Evolutionary conservation across 2,797 vertebrate species (phyloP).

Genomic region (Girardinus metallicus): DNA sequence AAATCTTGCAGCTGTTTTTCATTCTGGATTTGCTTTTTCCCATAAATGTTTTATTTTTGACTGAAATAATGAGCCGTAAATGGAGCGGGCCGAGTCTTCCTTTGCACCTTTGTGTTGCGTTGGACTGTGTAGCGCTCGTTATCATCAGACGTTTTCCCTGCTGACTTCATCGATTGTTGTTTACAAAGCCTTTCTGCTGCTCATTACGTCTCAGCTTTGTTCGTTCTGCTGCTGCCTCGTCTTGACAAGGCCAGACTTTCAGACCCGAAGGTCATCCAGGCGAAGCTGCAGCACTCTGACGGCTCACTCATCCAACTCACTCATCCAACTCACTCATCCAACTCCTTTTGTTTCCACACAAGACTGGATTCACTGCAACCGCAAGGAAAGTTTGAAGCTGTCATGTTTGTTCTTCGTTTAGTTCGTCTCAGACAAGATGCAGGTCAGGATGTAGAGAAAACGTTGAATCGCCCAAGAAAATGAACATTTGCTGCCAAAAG

Average conservation of each 20-base stretch:
- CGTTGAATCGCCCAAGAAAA: not conserved
- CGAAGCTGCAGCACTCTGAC: not conserved
- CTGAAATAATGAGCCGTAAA: not conserved
- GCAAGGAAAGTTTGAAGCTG: not conserved
- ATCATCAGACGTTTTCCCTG: not conserved
- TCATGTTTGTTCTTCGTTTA: not conserved
- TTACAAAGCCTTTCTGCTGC: constrained; percentile 37
- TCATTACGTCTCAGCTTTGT: constrained; percentile 37
- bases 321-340: not conserved
- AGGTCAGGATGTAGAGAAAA: not conserved
- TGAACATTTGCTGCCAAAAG: not conserved
- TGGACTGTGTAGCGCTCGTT: constrained; percentile 27
- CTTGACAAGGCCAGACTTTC: constrained; percentile 25
- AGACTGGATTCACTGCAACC: not conserved
- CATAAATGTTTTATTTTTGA: not conserved
- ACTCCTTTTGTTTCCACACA: not conserved
- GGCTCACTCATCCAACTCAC: constrained; percentile 3
- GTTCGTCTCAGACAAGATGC: not conserved
- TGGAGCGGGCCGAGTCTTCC: not conserved
- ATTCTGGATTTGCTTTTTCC: not conserved
- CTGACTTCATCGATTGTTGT: constrained; percentile 26
- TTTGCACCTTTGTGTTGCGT: not conserved
- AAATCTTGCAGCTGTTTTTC: not conserved
- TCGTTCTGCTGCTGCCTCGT: constrained; percentile 16
- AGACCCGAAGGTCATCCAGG: constrained; percentile 6